These are phyloP conservation scores for Aphyosemion australe DNA, from an alignment of 2,113 vertebrate species.

Conservation along the genomic window DNA sequence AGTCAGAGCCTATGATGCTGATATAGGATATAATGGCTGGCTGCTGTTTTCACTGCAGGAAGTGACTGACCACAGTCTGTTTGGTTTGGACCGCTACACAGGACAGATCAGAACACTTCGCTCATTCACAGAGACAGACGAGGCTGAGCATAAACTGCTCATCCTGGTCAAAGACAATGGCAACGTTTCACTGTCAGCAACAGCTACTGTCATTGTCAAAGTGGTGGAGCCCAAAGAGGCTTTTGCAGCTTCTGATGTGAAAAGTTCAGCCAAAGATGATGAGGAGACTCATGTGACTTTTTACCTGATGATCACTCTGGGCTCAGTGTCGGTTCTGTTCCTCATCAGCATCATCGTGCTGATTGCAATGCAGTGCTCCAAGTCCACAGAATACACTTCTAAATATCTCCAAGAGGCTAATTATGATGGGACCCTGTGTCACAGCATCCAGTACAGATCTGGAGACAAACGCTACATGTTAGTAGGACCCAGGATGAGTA, in stretches of 20 bases:
- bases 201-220: conserved; percentile 21
- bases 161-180: conserved; percentile 26
- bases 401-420: conserved; percentile 32
- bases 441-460: no score
- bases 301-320: conserved; percentile 24
- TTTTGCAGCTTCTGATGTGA: conserved; percentile 17
- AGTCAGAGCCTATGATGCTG: conserved; percentile 23
- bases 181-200: conserved; percentile 17
- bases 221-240: conserved; percentile 18
- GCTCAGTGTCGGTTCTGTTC: conserved; percentile 22
- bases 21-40: conserved; percentile 30
- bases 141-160: fast-evolving
- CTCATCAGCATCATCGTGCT: conserved; percentile 50
- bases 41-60: neutral
- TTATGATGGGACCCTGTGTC: conserved; percentile 38
- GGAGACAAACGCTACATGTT: no score
- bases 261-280: conserved; percentile 9
- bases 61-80: neutral
- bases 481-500: no score
- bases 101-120: conserved; percentile 24
- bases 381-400: conserved; percentile 15
- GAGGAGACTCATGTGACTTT: neutral
- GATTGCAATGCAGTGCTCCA: conserved; percentile 50
- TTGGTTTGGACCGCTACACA: neutral
- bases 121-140: conserved; percentile 26